Evolutionary conservation across 2,797 vertebrate species (phyloP), one percentile per base, ranked within the genome.

Genomic region (Amniataba percoides): DNA sequence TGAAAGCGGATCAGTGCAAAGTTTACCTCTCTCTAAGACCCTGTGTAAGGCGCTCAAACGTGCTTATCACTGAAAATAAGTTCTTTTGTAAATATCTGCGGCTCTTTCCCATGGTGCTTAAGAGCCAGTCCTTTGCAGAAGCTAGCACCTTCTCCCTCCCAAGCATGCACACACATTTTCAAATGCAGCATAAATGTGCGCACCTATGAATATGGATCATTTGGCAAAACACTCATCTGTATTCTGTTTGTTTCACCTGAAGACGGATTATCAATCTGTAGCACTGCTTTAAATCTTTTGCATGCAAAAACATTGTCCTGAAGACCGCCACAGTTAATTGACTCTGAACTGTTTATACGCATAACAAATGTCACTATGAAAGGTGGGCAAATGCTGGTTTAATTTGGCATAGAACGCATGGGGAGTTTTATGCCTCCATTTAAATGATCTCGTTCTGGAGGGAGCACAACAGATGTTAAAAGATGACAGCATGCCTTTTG

Each of bases 101-200:
- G 73, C 70, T 74, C 55, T 87, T 92, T 91, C 79, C 87, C 90
- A 90, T 60, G 86, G 84, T 39, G 64, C 77, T 81, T 13, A 82
- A 62, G 70, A 59, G 65, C 31, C 48, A 55, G n/a, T 70, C 34
- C 43, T 60, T 19, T 25, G 43, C 55, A 56, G 56, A 10, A 27
- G 36, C 13, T 46, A 57, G 65, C 48, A 31, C 53, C 11, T 39
- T 0, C 5, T 65, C 31, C 14, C 2, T 39, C 2, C 48, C 1
- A 25, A 46, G 39, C 23, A 19, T 49, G 5, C 25, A 14, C 13
- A 52, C 48, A 87, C 25, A 49, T 16, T 10, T 39, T 65, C 5
- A 52, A 2, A 25, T 49, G 21, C 4, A 53, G 42, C 27, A 46
- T 25, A 45, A 52, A 43, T 19, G 4, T n/a, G 9, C 52, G 42